Evolutionary conservation across 2,113 vertebrate species (phyloP), one percentile per base, ranked within the genome.

Genomic region (Stomatorhinus ivindoensis): DNA sequence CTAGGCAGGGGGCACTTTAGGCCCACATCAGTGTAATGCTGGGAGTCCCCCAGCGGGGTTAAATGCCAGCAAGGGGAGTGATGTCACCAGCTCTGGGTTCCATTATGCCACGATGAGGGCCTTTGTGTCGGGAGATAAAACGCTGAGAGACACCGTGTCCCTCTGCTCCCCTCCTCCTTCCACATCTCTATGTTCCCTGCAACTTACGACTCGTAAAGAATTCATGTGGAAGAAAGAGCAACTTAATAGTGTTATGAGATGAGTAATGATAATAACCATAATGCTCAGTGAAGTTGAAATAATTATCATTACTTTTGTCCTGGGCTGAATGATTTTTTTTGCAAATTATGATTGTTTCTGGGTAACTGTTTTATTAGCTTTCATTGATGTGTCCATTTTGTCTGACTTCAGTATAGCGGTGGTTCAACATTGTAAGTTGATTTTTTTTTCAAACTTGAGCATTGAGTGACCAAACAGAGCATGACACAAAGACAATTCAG

Each of bases 171-270:
- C 19, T 87, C 31, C 15, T 87, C 44, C 58, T 24, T 53, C 10
- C 8, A 47, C 15, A 13, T 87, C 86, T 87, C 39, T 35, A 53
- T 55, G 31, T 31, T 53, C 48, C 15, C 7, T 80, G 73, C 44
- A 83, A 55, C 48, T 55, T 82, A 89, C 21, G 73, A 24, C 50
- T 39, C 80, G 53, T 89, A 61, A 84, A 84, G 53, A 84, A 84
- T 47, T 89, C 80, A 58, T 61, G 51, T 85, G 80, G 88, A 85
- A 89, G 80, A 89, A 51, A 89, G 51, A 89, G 53, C 50, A 82
- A 89, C 76, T 89, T 55, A 89, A 89, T 84, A 85, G 53, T 89
- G 48, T 85, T 58, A 55, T 84, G 55, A 82, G n/a, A 61, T 89
- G 76, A 85, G 51, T 89, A 85, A 58, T 85, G 76, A 47, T 55